Percentiles rank a stretch among this genome's conserved stretches.
phyloP scores from a whole-genome alignment of 1,140 invertebrate species.

The Drosophila asahinai region DNA sequence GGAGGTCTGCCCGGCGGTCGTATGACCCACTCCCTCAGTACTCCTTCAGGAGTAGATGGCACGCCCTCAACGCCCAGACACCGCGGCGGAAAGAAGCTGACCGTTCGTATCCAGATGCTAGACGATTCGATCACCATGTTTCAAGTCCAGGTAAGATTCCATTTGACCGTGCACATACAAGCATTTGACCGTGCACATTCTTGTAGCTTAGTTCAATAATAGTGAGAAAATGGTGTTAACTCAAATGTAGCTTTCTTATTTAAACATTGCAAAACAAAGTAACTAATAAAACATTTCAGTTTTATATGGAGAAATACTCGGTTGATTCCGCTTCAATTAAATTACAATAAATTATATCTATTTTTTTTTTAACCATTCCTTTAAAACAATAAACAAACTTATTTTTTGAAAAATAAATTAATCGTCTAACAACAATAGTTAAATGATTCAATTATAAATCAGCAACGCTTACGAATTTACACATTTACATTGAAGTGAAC shows the following conservation, averaged over 20 bases:
- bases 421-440: not conserved
- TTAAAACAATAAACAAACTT: too few relatives aligned
- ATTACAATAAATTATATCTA: too few relatives aligned
- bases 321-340: too few relatives aligned
- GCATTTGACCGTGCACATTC: too few relatives aligned
- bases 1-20: slow-evolving; percentile 78
- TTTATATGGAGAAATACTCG: too few relatives aligned
- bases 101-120: slow-evolving; percentile 94
- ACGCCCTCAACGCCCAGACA: slow-evolving; percentile 90
- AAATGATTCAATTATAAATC: not conserved
- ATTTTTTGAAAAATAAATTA: too few relatives aligned
- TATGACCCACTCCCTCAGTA: slow-evolving; percentile 93
- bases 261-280: not conserved
- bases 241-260: not conserved
- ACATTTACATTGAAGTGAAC: not conserved
- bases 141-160: slow-evolving; percentile 92
- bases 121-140: slow-evolving; percentile 95
- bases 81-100: slow-evolving; percentile 94
- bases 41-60: slow-evolving; percentile 92
- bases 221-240: too few relatives aligned
- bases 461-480: not conserved
- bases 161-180: not conserved
- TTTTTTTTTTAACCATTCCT: too few relatives aligned
- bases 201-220: too few relatives aligned
- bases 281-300: too few relatives aligned